Percentiles rank a stretch among this genome's conserved stretches.
Conservation (phyloP, 2,888 invertebrate species). For the Dione juno region DNA sequence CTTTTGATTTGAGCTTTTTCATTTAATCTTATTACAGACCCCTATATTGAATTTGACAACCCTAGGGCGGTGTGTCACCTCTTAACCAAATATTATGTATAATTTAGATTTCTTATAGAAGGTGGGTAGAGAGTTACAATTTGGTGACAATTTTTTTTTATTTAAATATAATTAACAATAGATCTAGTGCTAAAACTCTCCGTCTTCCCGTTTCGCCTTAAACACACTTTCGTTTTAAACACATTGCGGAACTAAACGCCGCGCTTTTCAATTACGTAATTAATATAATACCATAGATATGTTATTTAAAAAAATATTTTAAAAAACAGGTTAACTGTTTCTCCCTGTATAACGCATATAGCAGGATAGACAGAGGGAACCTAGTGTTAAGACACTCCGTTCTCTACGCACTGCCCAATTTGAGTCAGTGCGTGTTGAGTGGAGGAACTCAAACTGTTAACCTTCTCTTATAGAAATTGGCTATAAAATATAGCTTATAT, state of each 20-base stretch:
- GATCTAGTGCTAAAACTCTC: not conserved
- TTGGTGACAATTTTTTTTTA: too few relatives aligned
- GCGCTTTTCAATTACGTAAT: not conserved
- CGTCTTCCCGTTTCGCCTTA: too few relatives aligned
- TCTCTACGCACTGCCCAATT: not conserved
- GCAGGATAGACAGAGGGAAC: not conserved
- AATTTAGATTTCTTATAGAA: not conserved
- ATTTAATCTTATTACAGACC: not conserved
- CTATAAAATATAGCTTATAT: too few relatives aligned
- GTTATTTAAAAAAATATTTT: too few relatives aligned
- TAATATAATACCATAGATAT: too few relatives aligned
- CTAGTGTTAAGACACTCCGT: not conserved
- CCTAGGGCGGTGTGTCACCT: not conserved
- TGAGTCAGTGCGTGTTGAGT: not conserved
- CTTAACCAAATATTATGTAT: not conserved
- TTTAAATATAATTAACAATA: too few relatives aligned
- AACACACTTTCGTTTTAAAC: too few relatives aligned
- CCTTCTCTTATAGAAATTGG: too few relatives aligned
- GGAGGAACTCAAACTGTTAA: not conserved
- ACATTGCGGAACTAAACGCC: not conserved
- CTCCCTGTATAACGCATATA: too few relatives aligned
- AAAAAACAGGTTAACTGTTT: too few relatives aligned
- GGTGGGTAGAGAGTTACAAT: too few relatives aligned
- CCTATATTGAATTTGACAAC: not conserved
- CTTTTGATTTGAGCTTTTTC: not conserved